Percentiles rank a stretch among this genome's conserved stretches.
These are phyloP conservation scores for Drosophila trapezifrons DNA, from an alignment of 1,140 invertebrate species.

Conservation along the genomic window DNA sequence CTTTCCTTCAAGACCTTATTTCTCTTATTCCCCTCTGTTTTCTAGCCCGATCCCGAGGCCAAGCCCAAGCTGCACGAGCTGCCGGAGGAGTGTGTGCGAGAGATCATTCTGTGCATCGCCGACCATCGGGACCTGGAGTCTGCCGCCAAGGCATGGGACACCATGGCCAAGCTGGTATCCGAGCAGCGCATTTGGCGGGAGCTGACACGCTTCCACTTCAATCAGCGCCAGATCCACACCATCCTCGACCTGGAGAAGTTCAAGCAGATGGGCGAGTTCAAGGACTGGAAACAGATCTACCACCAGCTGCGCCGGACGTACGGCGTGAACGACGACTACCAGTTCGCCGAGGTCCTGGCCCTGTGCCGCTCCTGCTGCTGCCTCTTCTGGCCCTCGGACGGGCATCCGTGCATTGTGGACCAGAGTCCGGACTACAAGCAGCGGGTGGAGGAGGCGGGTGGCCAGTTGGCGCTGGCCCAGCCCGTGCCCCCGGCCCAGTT, in stretches of 20 bases:
- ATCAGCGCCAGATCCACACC: slow-evolving; percentile 91
- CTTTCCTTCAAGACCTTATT: background rate
- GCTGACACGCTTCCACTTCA: slow-evolving; percentile 96
- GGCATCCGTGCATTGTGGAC: slow-evolving; percentile 95
- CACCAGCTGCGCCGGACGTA: slow-evolving; percentile 92
- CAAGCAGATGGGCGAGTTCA: slow-evolving; percentile 84
- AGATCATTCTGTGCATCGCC: slow-evolving; percentile 94
- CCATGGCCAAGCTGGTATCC: slow-evolving; percentile 91
- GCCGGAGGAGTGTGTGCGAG: slow-evolving; percentile 96
- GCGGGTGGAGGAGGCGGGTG: slow-evolving; percentile 90
- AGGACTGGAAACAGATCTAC: slow-evolving; percentile 90
- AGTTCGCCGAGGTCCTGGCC: slow-evolving; percentile 96
- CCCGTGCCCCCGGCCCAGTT: slow-evolving; percentile 94
- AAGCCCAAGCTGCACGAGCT: slow-evolving; percentile 94
- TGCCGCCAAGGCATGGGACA: slow-evolving; percentile 87
- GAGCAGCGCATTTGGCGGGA: slow-evolving; percentile 97
- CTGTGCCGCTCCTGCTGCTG: slow-evolving; percentile 97
- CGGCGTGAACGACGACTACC: slow-evolving; percentile 93
- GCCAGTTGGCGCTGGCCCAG: slow-evolving; percentile 91
- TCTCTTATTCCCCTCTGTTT: background rate
- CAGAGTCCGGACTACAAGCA: slow-evolving; percentile 92
- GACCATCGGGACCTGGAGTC: slow-evolving; percentile 94
- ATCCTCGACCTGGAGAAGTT: slow-evolving; percentile 86
- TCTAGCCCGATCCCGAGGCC: slow-evolving; percentile 92
- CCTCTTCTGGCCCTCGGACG: slow-evolving; percentile 97